Evolutionary conservation across 2,797 vertebrate genomes (phyloP).

Genomic region (Myotis findleyi): DNA sequence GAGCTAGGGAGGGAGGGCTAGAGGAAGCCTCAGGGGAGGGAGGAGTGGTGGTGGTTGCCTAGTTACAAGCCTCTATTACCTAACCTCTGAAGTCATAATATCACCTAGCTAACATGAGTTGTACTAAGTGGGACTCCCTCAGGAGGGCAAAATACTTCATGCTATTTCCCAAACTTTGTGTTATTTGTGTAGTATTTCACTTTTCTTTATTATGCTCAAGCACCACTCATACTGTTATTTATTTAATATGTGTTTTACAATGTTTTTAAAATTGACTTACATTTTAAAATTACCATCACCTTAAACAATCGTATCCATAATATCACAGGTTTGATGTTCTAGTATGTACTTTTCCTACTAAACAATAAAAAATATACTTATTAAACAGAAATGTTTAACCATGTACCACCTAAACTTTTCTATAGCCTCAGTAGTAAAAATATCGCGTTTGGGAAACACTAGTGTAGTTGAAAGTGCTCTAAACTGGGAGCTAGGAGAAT

Average conservation of each 20-base stretch:
- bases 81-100: conserved; percentile 50
- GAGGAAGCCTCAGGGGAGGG: neutral
- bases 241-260: conserved; percentile 17
- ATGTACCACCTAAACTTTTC: conserved; percentile 21
- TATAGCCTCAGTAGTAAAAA: conserved; percentile 34
- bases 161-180: conserved; percentile 19
- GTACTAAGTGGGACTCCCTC: neutral
- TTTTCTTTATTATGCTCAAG: conserved; percentile 48
- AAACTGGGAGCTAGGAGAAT: neutral
- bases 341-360: neutral
- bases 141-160: conserved; percentile 26
- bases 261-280: conserved; percentile 21
- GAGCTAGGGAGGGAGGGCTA: neutral
- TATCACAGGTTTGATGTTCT: conserved; percentile 13
- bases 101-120: conserved; percentile 29
- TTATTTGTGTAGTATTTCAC: conserved; percentile 32
- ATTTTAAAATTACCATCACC: conserved; percentile 29
- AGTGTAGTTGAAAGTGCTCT: neutral
- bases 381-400: conserved; percentile 32
- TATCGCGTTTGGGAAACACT: conserved; percentile 3
- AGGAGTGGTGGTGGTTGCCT: conserved; percentile 20
- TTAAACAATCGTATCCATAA: neutral
- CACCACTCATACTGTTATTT: neutral
- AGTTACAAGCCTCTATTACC: conserved; percentile 46
- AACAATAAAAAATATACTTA: neutral